phyloP scores from a whole-genome alignment of 2,888 invertebrate species.

The Monochamus alternatus region DNA sequence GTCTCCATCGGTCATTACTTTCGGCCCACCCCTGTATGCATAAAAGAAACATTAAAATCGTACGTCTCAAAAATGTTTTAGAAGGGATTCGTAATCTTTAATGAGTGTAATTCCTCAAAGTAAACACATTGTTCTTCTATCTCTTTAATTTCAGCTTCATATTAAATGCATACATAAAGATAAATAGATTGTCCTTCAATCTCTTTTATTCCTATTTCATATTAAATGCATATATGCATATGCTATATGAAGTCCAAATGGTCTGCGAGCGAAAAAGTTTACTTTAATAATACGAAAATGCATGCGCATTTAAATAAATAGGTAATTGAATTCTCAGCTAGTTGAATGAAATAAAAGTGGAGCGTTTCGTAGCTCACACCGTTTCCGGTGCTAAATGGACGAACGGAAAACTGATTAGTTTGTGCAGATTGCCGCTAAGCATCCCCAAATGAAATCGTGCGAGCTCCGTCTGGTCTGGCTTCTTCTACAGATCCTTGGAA shows the following conservation, averaged over 20 bases:
- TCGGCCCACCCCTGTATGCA: too few relatives aligned
- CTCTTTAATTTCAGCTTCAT: too few relatives aligned
- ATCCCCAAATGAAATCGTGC: constrained; percentile 1
- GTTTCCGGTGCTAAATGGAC: constrained; percentile 14
- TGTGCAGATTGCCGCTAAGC: constrained; percentile 8
- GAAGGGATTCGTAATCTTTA: too few relatives aligned
- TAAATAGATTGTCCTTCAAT: too few relatives aligned
- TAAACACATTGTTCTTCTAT: too few relatives aligned
- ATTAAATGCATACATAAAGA: too few relatives aligned
- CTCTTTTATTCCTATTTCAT: neutral
- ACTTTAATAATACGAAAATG: constrained; percentile 18
- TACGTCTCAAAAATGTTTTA: too few relatives aligned
- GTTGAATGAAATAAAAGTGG: constrained; percentile 10
- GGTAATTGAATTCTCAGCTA: constrained; percentile 12
- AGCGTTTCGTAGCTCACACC: constrained; percentile 15
- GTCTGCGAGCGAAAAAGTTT: neutral
- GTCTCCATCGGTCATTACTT: too few relatives aligned
- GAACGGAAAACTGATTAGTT: constrained; percentile 26
- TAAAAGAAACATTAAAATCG: too few relatives aligned
- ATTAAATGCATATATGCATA: neutral
- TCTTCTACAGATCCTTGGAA: too few relatives aligned
- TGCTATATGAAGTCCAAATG: neutral
- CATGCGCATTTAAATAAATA: constrained; percentile 13
- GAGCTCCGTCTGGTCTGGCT: neutral
- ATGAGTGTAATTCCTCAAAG: too few relatives aligned